Conservation (phyloP, 1,140 invertebrate species). For the Microplitis mediator region DNA sequence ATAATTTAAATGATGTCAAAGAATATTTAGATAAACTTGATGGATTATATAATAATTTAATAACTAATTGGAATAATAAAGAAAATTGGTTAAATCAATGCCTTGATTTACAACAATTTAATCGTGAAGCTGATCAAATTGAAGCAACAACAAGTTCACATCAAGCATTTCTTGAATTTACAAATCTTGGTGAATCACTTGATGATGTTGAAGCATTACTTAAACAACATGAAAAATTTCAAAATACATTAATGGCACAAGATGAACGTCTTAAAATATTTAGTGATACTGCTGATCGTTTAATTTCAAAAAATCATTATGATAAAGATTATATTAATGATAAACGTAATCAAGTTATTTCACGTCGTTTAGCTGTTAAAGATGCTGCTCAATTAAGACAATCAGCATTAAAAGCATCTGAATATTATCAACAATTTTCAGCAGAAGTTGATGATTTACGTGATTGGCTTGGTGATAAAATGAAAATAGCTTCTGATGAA, state of each 20-base stretch:
- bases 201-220: constrained; percentile 94
- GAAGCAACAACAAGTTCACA: constrained; percentile 94
- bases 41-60: constrained; percentile 78
- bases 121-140: constrained; percentile 95
- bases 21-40: constrained; percentile 76
- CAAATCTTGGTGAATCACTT: constrained; percentile 85
- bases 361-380: constrained; percentile 75
- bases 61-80: constrained; percentile 77
- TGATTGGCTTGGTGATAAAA: constrained; percentile 92
- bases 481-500: constrained; percentile 88
- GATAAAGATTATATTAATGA: constrained; percentile 80
- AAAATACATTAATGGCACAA: constrained; percentile 90
- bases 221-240: constrained; percentile 94
- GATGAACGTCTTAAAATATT: constrained; percentile 90
- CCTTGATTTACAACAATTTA: constrained; percentile 88
- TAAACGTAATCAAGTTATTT: constrained; percentile 76
- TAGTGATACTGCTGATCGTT: constrained; percentile 82
- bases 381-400: constrained; percentile 74
- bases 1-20: constrained; percentile 70
- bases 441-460: constrained; percentile 87
- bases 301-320: constrained; percentile 86
- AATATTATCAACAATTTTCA: constrained; percentile 84
- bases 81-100: constrained; percentile 83
- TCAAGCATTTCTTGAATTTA: constrained; percentile 90
- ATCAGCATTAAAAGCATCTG: constrained; percentile 76